Evolutionary conservation across 2,113 vertebrate species (phyloP).

Genomic region (Caretta caretta): DNA sequence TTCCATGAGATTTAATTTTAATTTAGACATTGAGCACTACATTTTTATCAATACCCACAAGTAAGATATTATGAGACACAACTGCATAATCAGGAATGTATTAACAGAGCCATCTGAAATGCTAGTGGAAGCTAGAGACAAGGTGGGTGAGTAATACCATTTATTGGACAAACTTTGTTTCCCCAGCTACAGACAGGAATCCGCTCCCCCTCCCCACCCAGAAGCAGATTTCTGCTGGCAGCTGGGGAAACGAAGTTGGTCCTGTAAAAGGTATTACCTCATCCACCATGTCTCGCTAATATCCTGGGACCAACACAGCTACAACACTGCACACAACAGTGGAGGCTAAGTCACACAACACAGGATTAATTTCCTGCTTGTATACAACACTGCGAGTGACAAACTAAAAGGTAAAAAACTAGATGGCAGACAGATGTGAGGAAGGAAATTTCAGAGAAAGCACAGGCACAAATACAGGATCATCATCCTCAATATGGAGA

Average conservation of each 20-base stretch:
- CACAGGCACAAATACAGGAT: rapidly evolving
- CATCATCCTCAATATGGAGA: not conserved
- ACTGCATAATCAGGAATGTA: not conserved
- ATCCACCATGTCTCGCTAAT: not conserved
- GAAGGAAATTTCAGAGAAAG: not conserved
- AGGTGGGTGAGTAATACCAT: not conserved
- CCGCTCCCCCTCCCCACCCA: not conserved
- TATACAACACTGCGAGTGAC: not conserved
- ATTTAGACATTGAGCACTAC: not conserved
- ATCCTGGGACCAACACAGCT: not conserved
- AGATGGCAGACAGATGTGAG: not conserved
- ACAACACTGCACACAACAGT: not conserved
- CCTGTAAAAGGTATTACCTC: not conserved
- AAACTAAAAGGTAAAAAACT: not conserved
- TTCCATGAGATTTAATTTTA: not conserved
- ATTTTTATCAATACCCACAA: not conserved
- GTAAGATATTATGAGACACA: not conserved
- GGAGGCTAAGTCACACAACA: not conserved
- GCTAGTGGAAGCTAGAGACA: not conserved
- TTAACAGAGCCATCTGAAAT: not conserved
- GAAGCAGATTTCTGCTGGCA: not conserved
- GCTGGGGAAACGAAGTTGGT: not conserved
- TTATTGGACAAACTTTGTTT: not conserved
- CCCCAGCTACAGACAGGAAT: not conserved
- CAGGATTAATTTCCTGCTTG: not conserved